Conservation (phyloP, 2,113 vertebrate genomes). For the Macquaria australasica region DNA sequence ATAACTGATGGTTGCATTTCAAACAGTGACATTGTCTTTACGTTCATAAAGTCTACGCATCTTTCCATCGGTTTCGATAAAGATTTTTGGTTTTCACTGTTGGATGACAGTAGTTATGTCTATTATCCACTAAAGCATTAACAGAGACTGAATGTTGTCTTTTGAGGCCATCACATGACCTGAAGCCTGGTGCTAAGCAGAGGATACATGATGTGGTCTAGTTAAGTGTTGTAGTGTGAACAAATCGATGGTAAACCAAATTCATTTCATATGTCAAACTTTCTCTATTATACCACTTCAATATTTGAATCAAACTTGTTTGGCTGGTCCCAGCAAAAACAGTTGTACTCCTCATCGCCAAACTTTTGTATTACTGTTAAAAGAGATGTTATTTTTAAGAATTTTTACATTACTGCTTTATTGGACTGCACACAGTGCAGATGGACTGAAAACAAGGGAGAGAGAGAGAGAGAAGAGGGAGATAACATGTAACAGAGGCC, state of each 20-base stretch:
- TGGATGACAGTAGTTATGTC: slow-evolving; percentile 19
- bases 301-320: slow-evolving; percentile 67
- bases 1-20: slow-evolving; percentile 22
- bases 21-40: slow-evolving; percentile 38
- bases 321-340: slow-evolving; percentile 79
- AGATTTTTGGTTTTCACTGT: slow-evolving; percentile 22
- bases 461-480: not conserved
- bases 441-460: slow-evolving; percentile 8
- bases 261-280: slow-evolving; percentile 47
- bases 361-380: slow-evolving; percentile 66
- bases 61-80: not conserved
- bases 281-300: slow-evolving; percentile 43
- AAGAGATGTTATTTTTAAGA: slow-evolving; percentile 66
- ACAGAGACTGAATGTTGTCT: slow-evolving; percentile 60
- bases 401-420: slow-evolving; percentile 59
- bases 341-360: slow-evolving; percentile 57
- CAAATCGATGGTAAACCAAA: not conserved
- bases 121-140: slow-evolving; percentile 26
- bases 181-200: slow-evolving; percentile 66
- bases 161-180: slow-evolving; percentile 43
- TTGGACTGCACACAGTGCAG: slow-evolving; percentile 9
- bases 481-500: not conserved
- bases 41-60: slow-evolving; percentile 31
- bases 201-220: slow-evolving; percentile 23
- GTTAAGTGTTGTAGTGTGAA: slow-evolving; percentile 41